A percentile compares a stretch with the other conserved stretches of the same genome.
phyloP scores from a whole-genome alignment of 2,888 invertebrate species.

The Eilema sororculum region DNA sequence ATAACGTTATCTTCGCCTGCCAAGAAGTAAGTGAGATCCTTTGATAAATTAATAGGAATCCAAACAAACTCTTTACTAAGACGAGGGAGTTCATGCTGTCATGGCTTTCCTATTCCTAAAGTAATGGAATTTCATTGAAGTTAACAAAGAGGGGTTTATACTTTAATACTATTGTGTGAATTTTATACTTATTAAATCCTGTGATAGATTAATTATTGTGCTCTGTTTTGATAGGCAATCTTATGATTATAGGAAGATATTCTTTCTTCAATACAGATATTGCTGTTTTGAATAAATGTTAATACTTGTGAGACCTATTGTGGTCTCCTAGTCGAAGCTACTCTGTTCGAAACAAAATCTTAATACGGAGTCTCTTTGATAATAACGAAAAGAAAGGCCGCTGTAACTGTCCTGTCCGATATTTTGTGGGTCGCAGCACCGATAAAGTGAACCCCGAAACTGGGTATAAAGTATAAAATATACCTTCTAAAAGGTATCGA shows the following conservation, averaged over 20 bases:
- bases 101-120: not conserved
- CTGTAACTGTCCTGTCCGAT: conserved; percentile 24
- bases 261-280: too few relatives aligned
- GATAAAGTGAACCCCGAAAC: conserved; percentile 33
- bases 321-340: not conserved
- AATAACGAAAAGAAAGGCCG: conserved; percentile 28
- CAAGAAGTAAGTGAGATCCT: not conserved
- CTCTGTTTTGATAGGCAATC: not conserved
- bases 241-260: too few relatives aligned
- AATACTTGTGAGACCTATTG: not conserved
- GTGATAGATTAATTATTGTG: not conserved
- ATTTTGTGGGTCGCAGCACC: conserved; percentile 39
- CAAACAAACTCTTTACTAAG: not conserved
- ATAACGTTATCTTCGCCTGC: not conserved
- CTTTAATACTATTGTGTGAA: not conserved
- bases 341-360: conserved; percentile 7
- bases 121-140: not conserved
- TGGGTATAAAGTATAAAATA: conserved; percentile 40
- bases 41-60: not conserved
- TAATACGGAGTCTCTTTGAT: conserved; percentile 7
- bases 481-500: conserved; percentile 36
- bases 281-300: too few relatives aligned
- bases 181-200: not conserved
- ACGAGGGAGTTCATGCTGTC: not conserved
- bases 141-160: not conserved